Percentiles rank a stretch among this genome's conserved stretches.
Conservation (phyloP, 2,797 vertebrate genomes). For the Pampus argenteus region DNA sequence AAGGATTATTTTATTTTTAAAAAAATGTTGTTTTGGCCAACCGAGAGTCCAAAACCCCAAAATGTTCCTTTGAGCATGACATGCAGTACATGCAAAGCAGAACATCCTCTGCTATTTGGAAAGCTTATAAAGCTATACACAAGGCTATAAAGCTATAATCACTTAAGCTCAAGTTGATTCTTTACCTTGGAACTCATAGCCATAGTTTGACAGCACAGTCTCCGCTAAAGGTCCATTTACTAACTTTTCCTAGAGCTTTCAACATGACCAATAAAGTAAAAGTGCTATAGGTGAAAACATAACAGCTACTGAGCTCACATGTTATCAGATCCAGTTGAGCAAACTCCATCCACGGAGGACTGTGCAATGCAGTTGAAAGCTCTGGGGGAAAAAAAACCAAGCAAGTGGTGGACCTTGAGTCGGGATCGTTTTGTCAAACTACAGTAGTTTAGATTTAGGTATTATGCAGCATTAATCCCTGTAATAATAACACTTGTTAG, state of each 20-base stretch:
- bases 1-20: background rate
- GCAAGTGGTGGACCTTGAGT: background rate
- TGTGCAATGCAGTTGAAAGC: background rate
- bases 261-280: too few species aligned
- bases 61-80: background rate
- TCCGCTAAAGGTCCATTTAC: too few species aligned
- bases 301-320: too few species aligned
- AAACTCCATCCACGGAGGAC: background rate
- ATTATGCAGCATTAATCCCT: constrained; percentile 12
- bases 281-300: too few species aligned
- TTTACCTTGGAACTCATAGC: background rate
- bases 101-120: background rate
- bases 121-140: background rate
- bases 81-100: background rate
- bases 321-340: too few species aligned
- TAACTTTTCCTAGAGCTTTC: too few species aligned
- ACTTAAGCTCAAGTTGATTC: background rate
- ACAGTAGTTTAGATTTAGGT: background rate
- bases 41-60: too few species aligned
- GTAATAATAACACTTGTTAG: background rate
- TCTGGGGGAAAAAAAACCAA: background rate
- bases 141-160: background rate
- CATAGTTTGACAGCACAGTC: background rate
- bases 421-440: background rate
- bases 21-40: background rate